Percentiles rank a stretch among this genome's conserved stretches.
Evolutionary conservation across 2,113 vertebrate genomes (phyloP).

Genomic region (Limnothrissa miodon): DNA sequence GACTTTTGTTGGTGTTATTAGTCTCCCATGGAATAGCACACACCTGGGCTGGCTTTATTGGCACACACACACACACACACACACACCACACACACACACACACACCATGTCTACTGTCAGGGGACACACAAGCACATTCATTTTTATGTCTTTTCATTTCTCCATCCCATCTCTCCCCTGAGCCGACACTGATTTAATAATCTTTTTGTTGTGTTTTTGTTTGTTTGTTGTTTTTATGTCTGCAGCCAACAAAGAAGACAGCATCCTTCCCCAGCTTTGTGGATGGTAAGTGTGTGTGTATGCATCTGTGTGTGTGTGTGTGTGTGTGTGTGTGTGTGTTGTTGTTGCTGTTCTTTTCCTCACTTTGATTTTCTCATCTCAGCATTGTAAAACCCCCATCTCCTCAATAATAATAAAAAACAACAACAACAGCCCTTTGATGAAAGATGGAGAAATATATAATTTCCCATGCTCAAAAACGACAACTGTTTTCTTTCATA

Average conservation of each 20-base stretch:
- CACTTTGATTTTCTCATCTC: constrained; percentile 17
- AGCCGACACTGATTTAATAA: too few relatives aligned
- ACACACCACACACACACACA: too few relatives aligned
- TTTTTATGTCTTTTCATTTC: not conserved
- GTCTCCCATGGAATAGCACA: too few relatives aligned
- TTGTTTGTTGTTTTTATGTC: constrained; percentile 51
- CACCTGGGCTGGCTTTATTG: too few relatives aligned
- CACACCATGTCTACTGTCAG: too few relatives aligned
- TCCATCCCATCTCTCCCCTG: not conserved
- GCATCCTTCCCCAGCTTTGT: constrained; percentile 96
- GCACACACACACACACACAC: too few relatives aligned
- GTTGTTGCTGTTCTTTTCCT: not conserved
- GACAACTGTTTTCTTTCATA: not conserved
- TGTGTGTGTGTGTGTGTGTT: too few relatives aligned
- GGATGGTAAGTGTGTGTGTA: constrained; percentile 81
- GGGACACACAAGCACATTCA: too few relatives aligned
- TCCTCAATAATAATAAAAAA: not conserved
- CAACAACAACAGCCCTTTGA: not conserved
- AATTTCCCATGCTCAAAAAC: not conserved
- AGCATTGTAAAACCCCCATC: not conserved
- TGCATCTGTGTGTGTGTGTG: too few relatives aligned
- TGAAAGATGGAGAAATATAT: not conserved
- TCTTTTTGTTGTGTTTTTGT: constrained; percentile 18
- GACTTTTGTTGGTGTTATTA: too few relatives aligned
- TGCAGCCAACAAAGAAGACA: constrained; percentile 88